These are phyloP conservation scores for Anoplius nigerrimus DNA, from an alignment of 2,888 invertebrate species.

Conservation along the genomic window DNA sequence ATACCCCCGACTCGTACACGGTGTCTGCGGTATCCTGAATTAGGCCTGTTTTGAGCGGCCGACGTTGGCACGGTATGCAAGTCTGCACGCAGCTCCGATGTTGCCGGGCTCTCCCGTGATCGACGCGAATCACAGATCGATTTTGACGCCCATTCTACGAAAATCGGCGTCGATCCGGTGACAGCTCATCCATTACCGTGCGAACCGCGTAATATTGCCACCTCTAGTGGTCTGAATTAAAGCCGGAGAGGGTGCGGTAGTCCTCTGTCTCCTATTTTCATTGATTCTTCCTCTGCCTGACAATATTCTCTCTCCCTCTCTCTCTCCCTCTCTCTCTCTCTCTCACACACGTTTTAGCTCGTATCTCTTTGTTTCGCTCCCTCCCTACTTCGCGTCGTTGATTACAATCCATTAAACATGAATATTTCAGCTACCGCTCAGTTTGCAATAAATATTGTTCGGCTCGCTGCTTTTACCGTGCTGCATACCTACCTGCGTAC, in stretches of 20 bases:
- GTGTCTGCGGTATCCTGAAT: conserved; percentile 52
- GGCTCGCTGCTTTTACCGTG: no score
- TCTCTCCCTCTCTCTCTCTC: neutral
- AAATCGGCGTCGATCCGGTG: conserved; percentile 45
- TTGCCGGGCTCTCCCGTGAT: conserved; percentile 13
- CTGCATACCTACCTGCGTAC: no score
- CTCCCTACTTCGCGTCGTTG: no score
- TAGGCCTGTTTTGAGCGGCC: conserved; percentile 25
- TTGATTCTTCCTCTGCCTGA: neutral
- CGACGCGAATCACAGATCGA: conserved; percentile 34
- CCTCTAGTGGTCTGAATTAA: conserved; percentile 26
- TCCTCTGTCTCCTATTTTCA: neutral
- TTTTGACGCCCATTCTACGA: conserved; percentile 40
- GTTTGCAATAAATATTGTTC: no score
- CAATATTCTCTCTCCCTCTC: neutral
- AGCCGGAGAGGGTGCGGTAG: neutral
- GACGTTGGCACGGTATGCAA: neutral
- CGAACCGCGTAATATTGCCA: conserved; percentile 25
- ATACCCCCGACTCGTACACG: conserved; percentile 45
- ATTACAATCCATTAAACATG: no score
- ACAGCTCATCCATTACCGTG: conserved; percentile 27
- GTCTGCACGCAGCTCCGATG: no score
- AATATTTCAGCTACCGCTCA: no score
- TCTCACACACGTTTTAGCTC: neutral
- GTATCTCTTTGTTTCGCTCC: no score